Percentiles rank a stretch among this genome's conserved stretches.
Conservation (phyloP, 2,888 invertebrate species). For the Tenthredo notha region DNA sequence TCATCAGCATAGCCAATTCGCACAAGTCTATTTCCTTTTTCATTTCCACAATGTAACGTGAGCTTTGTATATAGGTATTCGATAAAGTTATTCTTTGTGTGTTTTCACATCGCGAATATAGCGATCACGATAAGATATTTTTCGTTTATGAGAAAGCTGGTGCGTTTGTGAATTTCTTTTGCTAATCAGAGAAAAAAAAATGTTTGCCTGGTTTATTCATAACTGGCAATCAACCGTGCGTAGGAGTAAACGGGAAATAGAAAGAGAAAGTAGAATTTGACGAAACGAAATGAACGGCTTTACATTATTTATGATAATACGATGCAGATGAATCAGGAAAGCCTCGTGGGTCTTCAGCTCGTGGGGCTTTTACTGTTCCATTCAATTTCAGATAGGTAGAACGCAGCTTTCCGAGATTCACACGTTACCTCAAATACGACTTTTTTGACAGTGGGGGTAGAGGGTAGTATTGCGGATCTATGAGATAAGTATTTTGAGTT, state of each 20-base stretch:
- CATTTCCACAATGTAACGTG: neutral
- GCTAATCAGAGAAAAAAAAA: neutral
- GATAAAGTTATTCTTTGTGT: neutral
- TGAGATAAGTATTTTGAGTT: neutral
- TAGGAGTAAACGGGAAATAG: neutral
- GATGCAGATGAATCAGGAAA: conserved; percentile 15
- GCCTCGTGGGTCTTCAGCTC: neutral
- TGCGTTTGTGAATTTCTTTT: neutral
- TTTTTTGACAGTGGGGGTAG: neutral
- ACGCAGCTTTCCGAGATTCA: neutral
- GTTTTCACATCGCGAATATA: neutral
- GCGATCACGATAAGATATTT: neutral
- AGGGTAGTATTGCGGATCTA: neutral
- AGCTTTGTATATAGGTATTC: neutral
- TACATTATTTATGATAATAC: conserved; percentile 12
- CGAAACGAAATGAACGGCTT: neutral
- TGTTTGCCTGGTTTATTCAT: neutral
- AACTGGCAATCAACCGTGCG: neutral
- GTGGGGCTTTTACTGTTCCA: neutral
- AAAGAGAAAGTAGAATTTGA: neutral
- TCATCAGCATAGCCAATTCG: neutral
- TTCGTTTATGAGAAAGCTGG: neutral
- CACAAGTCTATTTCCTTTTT: neutral
- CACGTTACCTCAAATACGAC: neutral
- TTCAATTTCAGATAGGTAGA: neutral